Conservation (phyloP, 1,140 invertebrate genomes). For the Temnothorax nylanderi region DNA sequence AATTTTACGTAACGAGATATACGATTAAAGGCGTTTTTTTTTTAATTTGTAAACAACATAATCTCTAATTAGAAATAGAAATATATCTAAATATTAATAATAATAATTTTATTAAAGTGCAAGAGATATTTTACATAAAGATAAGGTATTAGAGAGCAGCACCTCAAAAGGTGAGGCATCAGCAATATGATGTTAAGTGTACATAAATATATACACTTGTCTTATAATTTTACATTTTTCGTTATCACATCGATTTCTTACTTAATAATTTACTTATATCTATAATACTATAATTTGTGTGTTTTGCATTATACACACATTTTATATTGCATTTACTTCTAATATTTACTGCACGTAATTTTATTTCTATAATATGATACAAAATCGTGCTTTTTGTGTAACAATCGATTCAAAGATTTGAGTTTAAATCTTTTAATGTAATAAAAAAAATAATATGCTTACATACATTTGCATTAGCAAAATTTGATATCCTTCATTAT, state of each 20-base stretch:
- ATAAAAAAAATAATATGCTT: neutral
- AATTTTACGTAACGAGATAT: neutral
- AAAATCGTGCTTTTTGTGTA: neutral
- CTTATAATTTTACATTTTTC: neutral
- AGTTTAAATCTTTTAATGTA: neutral
- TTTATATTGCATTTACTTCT: conserved; percentile 11
- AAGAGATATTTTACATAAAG: neutral
- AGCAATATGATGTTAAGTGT: too few relatives aligned
- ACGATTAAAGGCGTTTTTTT: neutral
- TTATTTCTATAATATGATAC: conserved; percentile 15
- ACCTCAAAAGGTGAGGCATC: neutral
- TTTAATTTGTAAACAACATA: neutral
- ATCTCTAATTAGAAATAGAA: neutral
- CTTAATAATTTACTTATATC: neutral
- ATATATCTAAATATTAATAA: neutral
- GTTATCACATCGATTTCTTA: neutral
- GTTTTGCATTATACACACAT: neutral
- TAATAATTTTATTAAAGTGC: neutral
- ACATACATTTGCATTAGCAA: neutral
- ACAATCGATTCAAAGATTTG: neutral
- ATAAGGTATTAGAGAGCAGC: neutral
- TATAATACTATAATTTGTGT: neutral
- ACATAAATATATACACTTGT: neutral
- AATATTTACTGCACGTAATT: neutral
- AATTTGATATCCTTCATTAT: neutral